Conservation (phyloP, 2,113 vertebrate species). For the Diglossa brunneiventris region DNA sequence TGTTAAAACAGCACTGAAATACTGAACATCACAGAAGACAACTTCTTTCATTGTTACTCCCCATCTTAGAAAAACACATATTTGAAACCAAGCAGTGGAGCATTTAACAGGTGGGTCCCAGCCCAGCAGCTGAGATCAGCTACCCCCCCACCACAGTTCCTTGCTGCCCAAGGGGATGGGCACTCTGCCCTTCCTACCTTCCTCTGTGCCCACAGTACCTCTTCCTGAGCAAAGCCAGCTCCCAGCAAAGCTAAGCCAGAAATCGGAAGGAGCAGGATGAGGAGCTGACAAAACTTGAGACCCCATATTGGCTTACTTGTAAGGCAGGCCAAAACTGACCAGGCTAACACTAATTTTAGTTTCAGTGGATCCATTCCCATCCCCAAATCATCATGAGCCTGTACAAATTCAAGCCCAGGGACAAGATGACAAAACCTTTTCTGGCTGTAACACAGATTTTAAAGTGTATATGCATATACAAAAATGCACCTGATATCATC, state of each 20-base stretch:
- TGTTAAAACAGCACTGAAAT: not conserved
- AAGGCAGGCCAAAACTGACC: not conserved
- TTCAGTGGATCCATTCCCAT: not conserved
- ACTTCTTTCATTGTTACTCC: not conserved
- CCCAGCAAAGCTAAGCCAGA: not conserved
- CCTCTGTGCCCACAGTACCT: not conserved
- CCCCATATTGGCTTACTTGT: not conserved
- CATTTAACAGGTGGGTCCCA: not conserved
- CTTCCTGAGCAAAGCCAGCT: not conserved
- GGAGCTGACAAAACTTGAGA: not conserved
- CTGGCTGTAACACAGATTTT: not conserved
- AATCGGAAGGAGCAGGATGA: not conserved
- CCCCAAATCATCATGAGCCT: not conserved
- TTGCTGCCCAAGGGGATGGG: fast-evolving
- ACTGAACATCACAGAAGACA: not conserved
- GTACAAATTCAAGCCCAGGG: not conserved
- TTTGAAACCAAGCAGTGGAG: not conserved
- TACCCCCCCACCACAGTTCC: fast-evolving
- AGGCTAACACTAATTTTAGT: not conserved
- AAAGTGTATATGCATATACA: not conserved
- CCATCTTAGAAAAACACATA: not conserved
- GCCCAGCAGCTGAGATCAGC: not conserved
- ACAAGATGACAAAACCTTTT: not conserved
- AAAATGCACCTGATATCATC: not conserved
- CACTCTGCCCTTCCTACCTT: not conserved